phyloP scores from a whole-genome alignment of 1,140 invertebrate species.

The Tetramorium simillimum region DNA sequence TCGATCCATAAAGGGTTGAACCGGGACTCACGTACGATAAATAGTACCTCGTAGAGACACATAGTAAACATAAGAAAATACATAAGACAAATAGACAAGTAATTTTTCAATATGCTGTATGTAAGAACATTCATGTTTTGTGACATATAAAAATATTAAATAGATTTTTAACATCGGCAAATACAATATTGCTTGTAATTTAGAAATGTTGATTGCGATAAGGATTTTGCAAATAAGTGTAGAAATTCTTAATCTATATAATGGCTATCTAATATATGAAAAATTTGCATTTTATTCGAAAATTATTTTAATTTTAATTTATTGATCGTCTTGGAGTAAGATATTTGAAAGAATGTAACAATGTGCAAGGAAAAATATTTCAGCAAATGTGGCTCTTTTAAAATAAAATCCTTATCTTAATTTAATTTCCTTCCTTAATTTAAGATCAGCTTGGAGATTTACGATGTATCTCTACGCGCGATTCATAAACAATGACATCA shows the following conservation, averaged over 20 bases:
- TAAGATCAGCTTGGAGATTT: slow-evolving; percentile 16
- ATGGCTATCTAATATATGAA: background rate
- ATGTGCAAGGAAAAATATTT: background rate
- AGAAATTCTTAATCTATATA: background rate
- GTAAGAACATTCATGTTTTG: background rate
- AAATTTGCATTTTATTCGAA: background rate
- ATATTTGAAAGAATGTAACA: background rate
- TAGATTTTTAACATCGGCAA: background rate
- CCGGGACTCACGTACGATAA: slow-evolving; percentile 26
- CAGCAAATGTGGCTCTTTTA: background rate
- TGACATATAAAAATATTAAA: background rate
- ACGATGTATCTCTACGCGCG: background rate
- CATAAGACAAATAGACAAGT: background rate
- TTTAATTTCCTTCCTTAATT: background rate
- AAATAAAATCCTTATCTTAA: slow-evolving; percentile 14
- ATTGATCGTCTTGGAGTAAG: background rate
- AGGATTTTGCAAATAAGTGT: background rate
- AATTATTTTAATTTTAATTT: background rate
- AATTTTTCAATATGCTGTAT: background rate
- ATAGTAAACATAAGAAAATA: background rate
- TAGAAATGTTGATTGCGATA: background rate
- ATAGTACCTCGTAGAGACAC: slow-evolving; percentile 24
- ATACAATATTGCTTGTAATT: background rate
- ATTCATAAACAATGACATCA: slow-evolving; percentile 44
- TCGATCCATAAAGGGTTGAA: slow-evolving; percentile 45